Conservation (phyloP, 2,113 vertebrate genomes). For the Pygoscelis adeliae region DNA sequence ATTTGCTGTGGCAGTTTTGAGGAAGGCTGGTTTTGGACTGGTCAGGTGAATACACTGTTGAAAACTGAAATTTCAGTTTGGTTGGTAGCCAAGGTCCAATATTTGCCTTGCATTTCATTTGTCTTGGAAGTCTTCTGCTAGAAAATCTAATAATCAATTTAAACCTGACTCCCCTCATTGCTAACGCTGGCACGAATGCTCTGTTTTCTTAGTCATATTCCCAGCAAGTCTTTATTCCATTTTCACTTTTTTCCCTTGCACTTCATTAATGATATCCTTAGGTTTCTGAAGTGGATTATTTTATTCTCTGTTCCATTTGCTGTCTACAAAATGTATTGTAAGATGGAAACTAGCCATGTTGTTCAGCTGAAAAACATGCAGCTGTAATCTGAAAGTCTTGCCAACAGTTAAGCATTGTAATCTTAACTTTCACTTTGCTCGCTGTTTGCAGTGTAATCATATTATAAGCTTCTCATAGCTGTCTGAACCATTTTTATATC, state of each 20-base stretch:
- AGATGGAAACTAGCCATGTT: fast-evolving
- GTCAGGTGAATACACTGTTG: not conserved
- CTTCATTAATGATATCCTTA: not conserved
- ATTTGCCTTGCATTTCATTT: not conserved
- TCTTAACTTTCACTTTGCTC: not conserved
- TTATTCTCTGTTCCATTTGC: not conserved
- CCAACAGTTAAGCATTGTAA: not conserved
- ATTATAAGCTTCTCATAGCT: not conserved
- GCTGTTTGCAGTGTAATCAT: not conserved
- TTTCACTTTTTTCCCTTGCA: not conserved
- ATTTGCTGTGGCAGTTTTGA: not conserved
- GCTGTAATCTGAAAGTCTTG: not conserved
- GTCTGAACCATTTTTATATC: not conserved
- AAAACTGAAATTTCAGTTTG: not conserved
- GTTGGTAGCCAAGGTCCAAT: not conserved
- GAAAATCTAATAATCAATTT: not conserved
- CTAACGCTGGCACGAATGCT: not conserved
- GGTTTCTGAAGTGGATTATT: not conserved
- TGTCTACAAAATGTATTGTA: not conserved
- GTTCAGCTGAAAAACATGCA: not conserved
- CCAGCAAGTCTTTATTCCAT: not conserved
- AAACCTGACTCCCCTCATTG: not conserved
- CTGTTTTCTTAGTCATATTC: not conserved
- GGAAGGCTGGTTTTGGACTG: not conserved
- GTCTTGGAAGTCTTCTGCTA: not conserved